Evolutionary conservation across 2,888 invertebrate genomes (phyloP), one percentile per base, ranked within the genome.

Genomic region (Vandiemenella viatica): DNA sequence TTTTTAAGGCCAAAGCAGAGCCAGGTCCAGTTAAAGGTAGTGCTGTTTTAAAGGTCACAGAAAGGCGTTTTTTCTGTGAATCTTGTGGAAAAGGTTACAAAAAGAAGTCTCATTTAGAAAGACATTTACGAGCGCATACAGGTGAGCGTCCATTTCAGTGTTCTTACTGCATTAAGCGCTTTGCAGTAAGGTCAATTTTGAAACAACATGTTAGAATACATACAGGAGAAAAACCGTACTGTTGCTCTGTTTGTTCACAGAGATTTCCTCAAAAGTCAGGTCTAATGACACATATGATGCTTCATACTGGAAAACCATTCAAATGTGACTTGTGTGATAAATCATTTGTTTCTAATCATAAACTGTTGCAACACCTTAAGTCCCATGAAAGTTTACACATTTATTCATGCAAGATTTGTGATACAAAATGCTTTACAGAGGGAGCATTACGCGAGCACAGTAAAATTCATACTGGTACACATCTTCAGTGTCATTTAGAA

Each of bases 301-400:
- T 53, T 8, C 55, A 55, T 43, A 54, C 52, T 8, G 55, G 55
- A 1, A 55, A 55, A 43, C 55, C 55, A n/a, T 54, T 54, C 20
- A 54, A 52, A 16, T 55, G 55, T 45, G 55, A 55, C 13, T 43
- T 41, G 13, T 55, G 55, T 48, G 48, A 48, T 8, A 55, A 55
- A 38, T 44, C 52, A 1, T 55, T 55, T 37, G 53, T 55, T 8
- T 55, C 53, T 5, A 54, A 53, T 22, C 55, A 55, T 37, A 53
- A 55, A 20, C 32, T 55, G 13, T 7, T 54, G 20, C 45, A 52
- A n/a, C 55, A 55, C 15, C 43, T 54, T 6, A 44, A 46, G 5
- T 43, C 41, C 7, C 55, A 55, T 26, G 49, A 37, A 18, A 52
- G 50, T 8, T 20, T 16, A 3, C 23, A 44, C 15, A 19, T 22